Evolutionary conservation across 2,113 vertebrate genomes (phyloP).

Genomic region (Crotalus tigris): DNA sequence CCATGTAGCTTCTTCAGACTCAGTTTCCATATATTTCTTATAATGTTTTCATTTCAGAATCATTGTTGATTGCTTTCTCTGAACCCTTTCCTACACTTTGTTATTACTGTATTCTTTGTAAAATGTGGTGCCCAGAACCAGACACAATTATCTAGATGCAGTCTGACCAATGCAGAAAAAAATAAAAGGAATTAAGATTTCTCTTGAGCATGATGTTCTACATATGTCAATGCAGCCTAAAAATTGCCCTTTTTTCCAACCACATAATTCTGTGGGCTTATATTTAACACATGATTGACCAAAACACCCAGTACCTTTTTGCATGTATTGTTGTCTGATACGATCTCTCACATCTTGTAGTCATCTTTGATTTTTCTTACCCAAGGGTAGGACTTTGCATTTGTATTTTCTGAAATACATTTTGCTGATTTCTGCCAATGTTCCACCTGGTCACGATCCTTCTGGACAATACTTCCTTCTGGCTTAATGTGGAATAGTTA

Average conservation of each 20-base stretch:
- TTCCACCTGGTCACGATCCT: background rate
- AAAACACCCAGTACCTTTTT: background rate
- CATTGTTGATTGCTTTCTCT: background rate
- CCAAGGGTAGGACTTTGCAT: background rate
- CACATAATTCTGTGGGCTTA: background rate
- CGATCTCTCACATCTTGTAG: background rate
- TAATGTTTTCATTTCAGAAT: background rate
- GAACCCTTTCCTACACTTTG: background rate
- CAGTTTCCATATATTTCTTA: background rate
- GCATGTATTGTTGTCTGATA: background rate
- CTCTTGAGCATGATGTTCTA: background rate
- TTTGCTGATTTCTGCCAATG: background rate
- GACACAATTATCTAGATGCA: background rate
- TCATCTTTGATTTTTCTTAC: background rate
- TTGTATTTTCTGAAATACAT: background rate
- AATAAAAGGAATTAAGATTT: background rate
- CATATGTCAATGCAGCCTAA: background rate
- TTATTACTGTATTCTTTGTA: background rate
- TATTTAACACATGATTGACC: background rate
- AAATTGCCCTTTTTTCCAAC: background rate
- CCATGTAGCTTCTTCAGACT: background rate
- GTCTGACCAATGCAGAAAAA: background rate
- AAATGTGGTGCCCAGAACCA: background rate
- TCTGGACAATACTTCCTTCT: background rate
- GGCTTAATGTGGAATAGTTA: background rate